Conservation (phyloP, 2,888 invertebrate species). For the Heliconius cydno region DNA sequence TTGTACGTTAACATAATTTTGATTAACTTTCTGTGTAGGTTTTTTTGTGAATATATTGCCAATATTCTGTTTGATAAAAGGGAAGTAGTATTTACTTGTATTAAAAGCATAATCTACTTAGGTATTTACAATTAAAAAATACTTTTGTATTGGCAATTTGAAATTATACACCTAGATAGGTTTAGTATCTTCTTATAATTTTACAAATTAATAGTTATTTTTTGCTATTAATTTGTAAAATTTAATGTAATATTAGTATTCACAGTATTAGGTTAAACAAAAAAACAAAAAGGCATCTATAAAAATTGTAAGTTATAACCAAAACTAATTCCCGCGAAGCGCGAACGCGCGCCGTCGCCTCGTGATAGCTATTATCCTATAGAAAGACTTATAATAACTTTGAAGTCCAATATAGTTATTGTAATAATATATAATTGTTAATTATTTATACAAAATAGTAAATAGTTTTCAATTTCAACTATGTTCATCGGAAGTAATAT, state of each 20-base stretch:
- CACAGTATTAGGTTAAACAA: neutral
- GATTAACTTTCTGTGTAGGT: neutral
- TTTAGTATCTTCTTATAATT: neutral
- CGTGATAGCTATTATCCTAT: conserved; percentile 12
- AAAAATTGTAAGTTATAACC: conserved; percentile 15
- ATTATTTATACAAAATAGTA: neutral
- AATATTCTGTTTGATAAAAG: no score
- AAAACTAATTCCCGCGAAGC: conserved; percentile 19
- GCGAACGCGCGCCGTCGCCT: conserved; percentile 18
- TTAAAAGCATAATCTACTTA: no score
- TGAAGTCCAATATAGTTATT: neutral
- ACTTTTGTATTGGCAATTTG: no score
- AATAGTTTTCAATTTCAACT: neutral
- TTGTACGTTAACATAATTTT: conserved; percentile 13
- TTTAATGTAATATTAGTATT: neutral
- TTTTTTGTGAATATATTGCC: no score
- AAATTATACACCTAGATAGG: no score
- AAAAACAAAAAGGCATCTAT: neutral
- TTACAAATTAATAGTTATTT: neutral
- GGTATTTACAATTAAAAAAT: no score
- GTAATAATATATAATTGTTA: neutral
- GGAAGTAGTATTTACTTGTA: no score
- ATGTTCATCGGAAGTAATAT: no score
- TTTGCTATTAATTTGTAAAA: neutral
- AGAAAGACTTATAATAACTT: neutral